Evolutionary conservation across 2,113 vertebrate species (phyloP), one percentile per base, ranked within the genome.

Genomic region (Amazona guildingii): DNA sequence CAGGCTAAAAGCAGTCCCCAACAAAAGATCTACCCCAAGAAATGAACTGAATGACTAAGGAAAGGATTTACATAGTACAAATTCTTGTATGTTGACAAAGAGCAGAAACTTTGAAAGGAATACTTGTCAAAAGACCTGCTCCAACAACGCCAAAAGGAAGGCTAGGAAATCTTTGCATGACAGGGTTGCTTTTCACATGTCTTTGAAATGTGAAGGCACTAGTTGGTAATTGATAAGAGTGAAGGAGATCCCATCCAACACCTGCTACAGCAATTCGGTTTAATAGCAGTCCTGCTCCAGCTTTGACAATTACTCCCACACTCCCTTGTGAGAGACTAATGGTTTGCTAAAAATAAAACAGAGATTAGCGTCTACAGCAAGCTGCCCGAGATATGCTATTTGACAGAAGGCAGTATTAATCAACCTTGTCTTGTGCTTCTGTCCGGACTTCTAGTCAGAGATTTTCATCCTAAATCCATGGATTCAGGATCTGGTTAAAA

Each of bases 311-410:
- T 97, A 97, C 95, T 97, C 97, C 97, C 95, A 98, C 97, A 73
- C 96, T 97, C 96, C 94, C 85, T 89, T 69, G 83, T 72, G 93
- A 98, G 96, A 97, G 95, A 95, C 95, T 98, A 98, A 98, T 98
- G 96, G 96, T 94, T 97, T 97, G 93, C 97, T 98, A 98, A 98
- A 98, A 98, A 98, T 98, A 98, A 97, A 97, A 43, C 25, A 0
- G 93, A 98, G 97, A 97, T 96, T 94, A 76, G 77, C 29, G 21
- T 84, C 81, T 97, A 62, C 70, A 93, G 51, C 9, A 4, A 94
- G 64, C 41, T 64, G 73, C 31, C 61, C 7, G 4, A 88, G 77
- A 77, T 25, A 49, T 0, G 3, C 43, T 74, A 8, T 80, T 70
- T 84, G 39, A 73, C 64, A 94, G 55, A 95, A 95, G 76, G 80